Conservation (phyloP, 2,113 vertebrate genomes). For the Dolichotis patagonum region DNA sequence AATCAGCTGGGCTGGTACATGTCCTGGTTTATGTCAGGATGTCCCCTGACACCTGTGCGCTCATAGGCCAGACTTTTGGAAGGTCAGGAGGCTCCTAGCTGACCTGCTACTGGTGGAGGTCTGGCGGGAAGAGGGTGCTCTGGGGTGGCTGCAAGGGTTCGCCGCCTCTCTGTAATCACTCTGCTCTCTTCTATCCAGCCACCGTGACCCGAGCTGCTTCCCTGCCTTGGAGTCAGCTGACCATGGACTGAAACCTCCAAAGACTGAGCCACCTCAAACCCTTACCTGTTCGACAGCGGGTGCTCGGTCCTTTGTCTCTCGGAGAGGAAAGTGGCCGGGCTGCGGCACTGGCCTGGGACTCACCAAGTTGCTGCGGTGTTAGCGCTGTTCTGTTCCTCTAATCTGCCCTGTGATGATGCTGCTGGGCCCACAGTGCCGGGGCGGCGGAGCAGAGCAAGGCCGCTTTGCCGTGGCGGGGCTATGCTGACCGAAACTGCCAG, state of each 20-base stretch:
- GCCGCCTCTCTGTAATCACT: neutral
- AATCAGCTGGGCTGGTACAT: neutral
- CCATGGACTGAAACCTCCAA: neutral
- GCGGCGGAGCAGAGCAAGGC: neutral
- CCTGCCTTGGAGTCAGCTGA: neutral
- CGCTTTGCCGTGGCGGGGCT: neutral
- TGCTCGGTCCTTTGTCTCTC: neutral
- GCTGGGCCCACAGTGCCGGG: neutral
- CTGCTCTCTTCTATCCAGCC: neutral
- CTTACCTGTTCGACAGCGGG: no score
- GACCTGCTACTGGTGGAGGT: neutral
- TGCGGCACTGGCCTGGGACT: neutral
- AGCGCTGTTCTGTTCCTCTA: neutral
- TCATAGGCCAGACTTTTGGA: neutral
- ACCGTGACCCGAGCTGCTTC: neutral
- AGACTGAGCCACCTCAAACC: neutral
- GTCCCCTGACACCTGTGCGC: neutral
- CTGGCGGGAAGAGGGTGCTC: neutral
- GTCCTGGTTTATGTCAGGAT: neutral
- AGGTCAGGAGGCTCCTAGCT: neutral
- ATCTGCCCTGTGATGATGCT: neutral
- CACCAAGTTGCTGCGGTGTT: neutral
- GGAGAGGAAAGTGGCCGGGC: accelerated
- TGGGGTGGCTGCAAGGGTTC: neutral
- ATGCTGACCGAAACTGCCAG: neutral